These are phyloP conservation scores for Glyphotaelius pellucidus DNA, from an alignment of 2,888 invertebrate genomes.

Conservation along the genomic window DNA sequence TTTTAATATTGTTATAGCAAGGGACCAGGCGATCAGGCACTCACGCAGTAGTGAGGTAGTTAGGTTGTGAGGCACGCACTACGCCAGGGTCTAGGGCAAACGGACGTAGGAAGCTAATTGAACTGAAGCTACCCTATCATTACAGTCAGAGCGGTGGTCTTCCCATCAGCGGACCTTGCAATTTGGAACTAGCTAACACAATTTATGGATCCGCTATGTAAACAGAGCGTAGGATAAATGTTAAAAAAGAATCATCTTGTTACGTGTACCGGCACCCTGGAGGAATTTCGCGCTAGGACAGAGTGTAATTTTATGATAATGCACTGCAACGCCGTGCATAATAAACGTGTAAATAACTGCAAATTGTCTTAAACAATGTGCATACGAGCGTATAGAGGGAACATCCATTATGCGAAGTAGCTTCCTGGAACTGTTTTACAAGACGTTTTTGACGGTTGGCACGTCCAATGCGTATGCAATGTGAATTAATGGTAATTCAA, in stretches of 20 bases:
- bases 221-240: slow-evolving; percentile 10
- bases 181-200: slow-evolving; percentile 36
- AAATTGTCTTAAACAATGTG: neutral
- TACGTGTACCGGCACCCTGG: neutral
- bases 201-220: slow-evolving; percentile 36
- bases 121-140: neutral
- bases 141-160: slow-evolving; percentile 20
- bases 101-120: slow-evolving; percentile 6
- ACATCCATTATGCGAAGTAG: neutral
- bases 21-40: neutral
- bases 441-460: neutral
- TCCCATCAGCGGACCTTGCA: slow-evolving; percentile 32
- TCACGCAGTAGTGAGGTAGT: neutral
- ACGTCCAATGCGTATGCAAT: neutral
- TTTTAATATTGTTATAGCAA: neutral
- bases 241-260: slow-evolving; percentile 7
- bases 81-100: neutral
- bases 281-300: slow-evolving; percentile 13
- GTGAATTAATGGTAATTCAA: neutral
- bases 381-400: neutral
- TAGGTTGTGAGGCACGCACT: neutral
- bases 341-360: slow-evolving; percentile 23
- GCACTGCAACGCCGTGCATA: slow-evolving; percentile 2
- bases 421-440: neutral
- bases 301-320: slow-evolving; percentile 35